A percentile compares a stretch with the other conserved stretches of the same genome.
These are phyloP conservation scores for Acyrthosiphon pisum DNA, from an alignment of 1,140 invertebrate genomes.

Conservation along the genomic window DNA sequence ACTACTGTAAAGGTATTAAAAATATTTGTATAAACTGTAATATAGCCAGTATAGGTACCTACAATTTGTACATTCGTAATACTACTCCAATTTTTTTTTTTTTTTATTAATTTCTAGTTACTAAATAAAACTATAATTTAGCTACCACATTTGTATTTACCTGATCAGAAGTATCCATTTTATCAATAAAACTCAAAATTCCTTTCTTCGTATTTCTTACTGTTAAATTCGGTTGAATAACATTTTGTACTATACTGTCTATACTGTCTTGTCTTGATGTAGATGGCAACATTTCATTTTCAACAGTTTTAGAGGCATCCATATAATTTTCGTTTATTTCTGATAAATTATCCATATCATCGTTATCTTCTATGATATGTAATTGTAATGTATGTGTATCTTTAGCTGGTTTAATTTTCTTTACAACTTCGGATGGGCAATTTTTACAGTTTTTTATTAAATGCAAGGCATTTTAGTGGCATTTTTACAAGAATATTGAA, in stretches of 20 bases:
- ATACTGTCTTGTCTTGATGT: no score
- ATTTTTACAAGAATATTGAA: constrained; percentile 21
- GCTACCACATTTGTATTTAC: background rate
- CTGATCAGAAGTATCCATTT: constrained; percentile 18
- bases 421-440: constrained; percentile 21
- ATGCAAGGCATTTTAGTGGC: background rate
- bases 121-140: background rate
- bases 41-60: background rate
- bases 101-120: background rate
- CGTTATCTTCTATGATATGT: no score
- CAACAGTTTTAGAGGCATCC: background rate
- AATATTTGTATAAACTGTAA: background rate
- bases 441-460: constrained; percentile 13
- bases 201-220: background rate
- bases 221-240: background rate
- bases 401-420: background rate
- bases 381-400: no score
- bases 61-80: background rate
- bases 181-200: background rate
- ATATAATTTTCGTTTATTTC: background rate
- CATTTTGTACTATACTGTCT: background rate
- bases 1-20: background rate
- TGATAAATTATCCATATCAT: background rate
- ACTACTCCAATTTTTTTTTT: background rate
- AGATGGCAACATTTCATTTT: constrained; percentile 14